phyloP scores from a whole-genome alignment of 2,113 vertebrate species.

The Eulacestoma nigropectus region DNA sequence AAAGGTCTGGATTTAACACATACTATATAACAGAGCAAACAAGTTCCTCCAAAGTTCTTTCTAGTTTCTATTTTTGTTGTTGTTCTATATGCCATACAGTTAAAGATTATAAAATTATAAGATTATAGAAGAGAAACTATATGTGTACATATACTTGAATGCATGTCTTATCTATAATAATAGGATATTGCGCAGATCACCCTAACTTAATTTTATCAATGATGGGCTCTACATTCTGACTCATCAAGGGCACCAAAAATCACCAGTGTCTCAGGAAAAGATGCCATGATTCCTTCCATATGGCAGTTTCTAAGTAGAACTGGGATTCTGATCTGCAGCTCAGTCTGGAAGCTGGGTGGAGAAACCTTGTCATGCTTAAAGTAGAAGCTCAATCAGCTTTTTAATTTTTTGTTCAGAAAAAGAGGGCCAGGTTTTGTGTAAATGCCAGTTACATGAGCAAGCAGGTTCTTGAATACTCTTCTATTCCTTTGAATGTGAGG shows the following conservation, averaged over 20 bases:
- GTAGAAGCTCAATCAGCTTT: background rate
- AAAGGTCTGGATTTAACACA: background rate
- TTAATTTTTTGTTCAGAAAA: background rate
- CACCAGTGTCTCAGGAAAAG: background rate
- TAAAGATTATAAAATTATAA: background rate
- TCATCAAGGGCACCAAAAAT: background rate
- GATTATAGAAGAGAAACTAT: background rate
- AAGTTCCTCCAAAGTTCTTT: background rate
- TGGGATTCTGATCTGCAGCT: background rate
- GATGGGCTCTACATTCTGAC: background rate
- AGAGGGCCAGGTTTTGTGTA: background rate
- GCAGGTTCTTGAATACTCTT: background rate
- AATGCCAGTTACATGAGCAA: background rate
- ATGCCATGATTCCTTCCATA: background rate
- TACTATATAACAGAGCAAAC: background rate
- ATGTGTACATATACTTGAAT: background rate
- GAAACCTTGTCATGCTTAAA: fast-evolving
- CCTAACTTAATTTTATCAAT: background rate
- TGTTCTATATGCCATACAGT: background rate
- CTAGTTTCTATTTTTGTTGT: background rate
- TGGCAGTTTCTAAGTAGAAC: background rate
- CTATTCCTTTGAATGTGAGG: background rate
- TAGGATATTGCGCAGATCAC: background rate
- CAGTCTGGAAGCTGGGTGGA: background rate
- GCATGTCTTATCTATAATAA: background rate